phyloP scores from a whole-genome alignment of 2,797 vertebrate genomes.

The Labroides dimidiatus region DNA sequence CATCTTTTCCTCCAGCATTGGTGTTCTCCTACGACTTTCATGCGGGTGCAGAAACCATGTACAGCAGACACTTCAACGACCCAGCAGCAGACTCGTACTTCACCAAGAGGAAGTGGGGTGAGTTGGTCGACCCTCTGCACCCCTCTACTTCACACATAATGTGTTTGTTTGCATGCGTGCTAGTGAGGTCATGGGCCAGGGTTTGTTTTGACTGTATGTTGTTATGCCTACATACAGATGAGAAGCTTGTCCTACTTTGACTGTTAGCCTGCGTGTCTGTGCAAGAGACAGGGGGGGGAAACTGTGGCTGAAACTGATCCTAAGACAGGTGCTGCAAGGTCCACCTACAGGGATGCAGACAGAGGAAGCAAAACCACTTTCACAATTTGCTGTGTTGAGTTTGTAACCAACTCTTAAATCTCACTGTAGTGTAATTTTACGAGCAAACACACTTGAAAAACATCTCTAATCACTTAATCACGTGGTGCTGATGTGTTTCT shows the following conservation, averaged over 20 bases:
- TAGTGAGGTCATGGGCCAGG: constrained; percentile 26
- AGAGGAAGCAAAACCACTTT: constrained; percentile 74
- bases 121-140: constrained; percentile 61
- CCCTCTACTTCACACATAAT: constrained; percentile 27
- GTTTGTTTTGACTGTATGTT: neutral
- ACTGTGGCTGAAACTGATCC: constrained; percentile 84
- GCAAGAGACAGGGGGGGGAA: constrained; percentile 66
- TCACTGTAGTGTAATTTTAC: no score
- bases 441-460: neutral
- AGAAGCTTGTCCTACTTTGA: constrained; percentile 32
- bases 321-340: constrained; percentile 65
- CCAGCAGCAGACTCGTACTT: constrained; percentile 97
- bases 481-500: neutral
- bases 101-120: constrained; percentile 99
- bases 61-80: constrained; percentile 98
- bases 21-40: constrained; percentile 99
- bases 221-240: neutral
- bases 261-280: constrained; percentile 51
- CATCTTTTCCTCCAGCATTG: constrained; percentile 85
- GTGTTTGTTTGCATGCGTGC: constrained; percentile 21
- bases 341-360: constrained; percentile 50
- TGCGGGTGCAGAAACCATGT: constrained; percentile 98
- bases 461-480: neutral
- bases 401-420: constrained; percentile 16
- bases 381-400: constrained; percentile 7